These are phyloP conservation scores for Mormoops blainvillei DNA, from an alignment of 2,113 vertebrate species.

Conservation along the genomic window DNA sequence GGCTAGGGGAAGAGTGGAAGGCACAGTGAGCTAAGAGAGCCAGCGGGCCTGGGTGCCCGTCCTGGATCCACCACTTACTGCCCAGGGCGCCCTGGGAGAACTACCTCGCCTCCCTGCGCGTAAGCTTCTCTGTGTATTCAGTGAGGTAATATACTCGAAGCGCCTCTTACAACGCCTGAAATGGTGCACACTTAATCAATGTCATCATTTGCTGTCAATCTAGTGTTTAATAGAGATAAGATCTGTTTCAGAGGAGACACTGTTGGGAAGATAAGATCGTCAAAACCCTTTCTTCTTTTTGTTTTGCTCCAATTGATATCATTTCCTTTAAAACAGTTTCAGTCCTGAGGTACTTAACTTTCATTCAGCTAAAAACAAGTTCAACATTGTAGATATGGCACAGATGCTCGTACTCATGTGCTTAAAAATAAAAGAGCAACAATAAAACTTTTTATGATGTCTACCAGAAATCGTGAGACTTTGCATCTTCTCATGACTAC, in stretches of 20 bases:
- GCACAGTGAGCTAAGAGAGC: neutral
- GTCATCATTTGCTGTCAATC: neutral
- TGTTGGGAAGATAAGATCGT: neutral
- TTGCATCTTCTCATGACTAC: conserved; percentile 36
- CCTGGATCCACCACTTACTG: neutral
- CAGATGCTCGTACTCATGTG: neutral
- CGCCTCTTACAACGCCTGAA: neutral
- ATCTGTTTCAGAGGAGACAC: neutral
- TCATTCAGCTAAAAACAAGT: conserved; percentile 20
- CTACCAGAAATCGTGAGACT: neutral
- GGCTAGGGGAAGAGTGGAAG: neutral
- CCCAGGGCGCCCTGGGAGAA: neutral
- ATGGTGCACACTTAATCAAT: neutral
- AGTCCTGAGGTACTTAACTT: neutral
- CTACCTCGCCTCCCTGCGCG: accelerated
- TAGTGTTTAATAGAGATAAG: neutral
- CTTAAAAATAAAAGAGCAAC: conserved; percentile 41
- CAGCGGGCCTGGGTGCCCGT: neutral
- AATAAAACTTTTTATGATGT: conserved; percentile 21
- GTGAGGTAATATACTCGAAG: neutral
- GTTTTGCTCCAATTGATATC: neutral
- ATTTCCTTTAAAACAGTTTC: conserved; percentile 30
- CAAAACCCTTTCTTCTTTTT: neutral
- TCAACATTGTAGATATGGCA: neutral
- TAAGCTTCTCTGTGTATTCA: accelerated